Evolutionary conservation across 2,113 vertebrate genomes (phyloP).

Genomic region (Lepus timidus): DNA sequence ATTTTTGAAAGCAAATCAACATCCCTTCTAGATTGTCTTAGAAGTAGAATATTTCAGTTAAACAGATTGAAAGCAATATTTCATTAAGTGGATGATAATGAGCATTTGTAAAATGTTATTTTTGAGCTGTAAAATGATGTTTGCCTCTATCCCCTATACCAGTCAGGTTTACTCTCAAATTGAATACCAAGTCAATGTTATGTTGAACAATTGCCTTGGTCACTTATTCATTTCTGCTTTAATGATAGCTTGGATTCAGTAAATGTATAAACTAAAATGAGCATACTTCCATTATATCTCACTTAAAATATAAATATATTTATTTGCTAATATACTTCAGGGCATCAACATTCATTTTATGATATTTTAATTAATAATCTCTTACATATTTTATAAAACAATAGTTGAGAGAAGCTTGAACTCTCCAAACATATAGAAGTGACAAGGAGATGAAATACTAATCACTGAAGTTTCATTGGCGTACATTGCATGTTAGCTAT

Average conservation of each 20-base stretch:
- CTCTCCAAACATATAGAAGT: too few species aligned
- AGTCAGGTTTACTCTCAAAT: background rate
- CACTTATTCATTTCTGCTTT: background rate
- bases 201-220: background rate
- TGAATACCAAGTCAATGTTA: background rate
- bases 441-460: too few species aligned
- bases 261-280: background rate
- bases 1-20: constrained; percentile 52
- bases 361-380: background rate
- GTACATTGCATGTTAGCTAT: too few species aligned
- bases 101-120: background rate
- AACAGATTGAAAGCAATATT: constrained; percentile 30
- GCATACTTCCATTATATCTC: background rate
- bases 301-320: background rate
- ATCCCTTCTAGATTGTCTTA: background rate
- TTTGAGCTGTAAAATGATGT: background rate
- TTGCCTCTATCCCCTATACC: background rate
- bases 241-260: background rate
- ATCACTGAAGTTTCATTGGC: too few species aligned
- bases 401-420: too few species aligned
- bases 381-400: too few species aligned
- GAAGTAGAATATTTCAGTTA: constrained; percentile 26
- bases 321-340: background rate
- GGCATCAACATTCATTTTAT: background rate
- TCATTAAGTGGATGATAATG: constrained; percentile 22